Evolutionary conservation across 2,888 invertebrate genomes (phyloP), one percentile per base, ranked within the genome.

Genomic region (Agonopterix arenella): DNA sequence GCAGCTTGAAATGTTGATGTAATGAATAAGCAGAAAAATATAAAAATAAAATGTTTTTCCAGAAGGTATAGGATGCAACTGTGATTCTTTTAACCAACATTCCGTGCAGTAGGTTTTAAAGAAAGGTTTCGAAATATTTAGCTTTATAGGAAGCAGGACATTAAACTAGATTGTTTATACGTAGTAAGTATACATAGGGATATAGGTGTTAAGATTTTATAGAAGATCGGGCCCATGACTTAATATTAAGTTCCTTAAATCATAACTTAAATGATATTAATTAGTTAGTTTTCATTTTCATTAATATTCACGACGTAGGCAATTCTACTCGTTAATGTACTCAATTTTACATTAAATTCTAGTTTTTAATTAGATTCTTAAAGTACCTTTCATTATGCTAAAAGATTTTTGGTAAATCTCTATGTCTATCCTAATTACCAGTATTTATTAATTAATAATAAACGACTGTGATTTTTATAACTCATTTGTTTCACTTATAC

Each of bases 401-500:
- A 82, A 44, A 78, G 72, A 73, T 79, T 80, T 48, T 85, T 81
- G 80, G 80, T 80, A 84, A 75, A 83, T 84, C 81, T 84, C 83
- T 82, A 74, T 53, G 78, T 81, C 76, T 86, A 83, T 81, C 76
- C 78, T 83, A 78, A 80, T 84, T 83, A 84, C 76, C 80, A 84
- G 84, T 84, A 84, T 84, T 85, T 84, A 86, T 84, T 84, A 81
- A 68, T 58, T 59, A 62, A 66, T 74, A 84, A 84, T 86, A 89
- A 88, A 89, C 84, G 84, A 86, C 88, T 89, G 88, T 89, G 88
- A 89, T 89, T 88, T 86, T 88, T 84, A 83, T 83, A 80, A 68
- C 60, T 64, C 54, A 44, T 46, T 54, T 48, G 52, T 51, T 57
- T 63, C 28, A 40, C 11, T 68, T 64, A 49, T 66, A n/a, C 5